phyloP scores from a whole-genome alignment of 2,888 invertebrate species.

The Litoditis marina region DNA sequence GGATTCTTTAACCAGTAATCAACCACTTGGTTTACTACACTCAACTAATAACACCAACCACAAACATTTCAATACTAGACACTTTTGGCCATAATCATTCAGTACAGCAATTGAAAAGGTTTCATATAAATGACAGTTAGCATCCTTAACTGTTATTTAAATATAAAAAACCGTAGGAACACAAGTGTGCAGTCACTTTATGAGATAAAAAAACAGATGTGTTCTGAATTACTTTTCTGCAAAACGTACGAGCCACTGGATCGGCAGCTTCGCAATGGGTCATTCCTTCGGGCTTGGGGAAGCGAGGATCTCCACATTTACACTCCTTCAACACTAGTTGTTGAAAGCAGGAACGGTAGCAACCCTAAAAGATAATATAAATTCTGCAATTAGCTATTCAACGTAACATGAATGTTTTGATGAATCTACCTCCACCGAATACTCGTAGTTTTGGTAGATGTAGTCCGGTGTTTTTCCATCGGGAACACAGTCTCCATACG shows the following conservation, averaged over 20 bases:
- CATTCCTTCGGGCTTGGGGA: conserved; percentile 47
- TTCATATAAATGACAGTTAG: neutral
- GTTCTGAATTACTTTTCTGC: too few relatives aligned
- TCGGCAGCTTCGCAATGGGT: conserved; percentile 53
- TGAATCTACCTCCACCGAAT: conserved; percentile 51
- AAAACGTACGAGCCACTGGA: conserved; percentile 43
- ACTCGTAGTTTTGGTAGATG: conserved; percentile 53
- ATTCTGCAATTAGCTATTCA: neutral
- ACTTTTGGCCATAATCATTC: too few relatives aligned
- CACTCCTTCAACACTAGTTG: conserved; percentile 54
- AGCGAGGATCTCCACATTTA: conserved; percentile 59
- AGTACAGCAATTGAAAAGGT: too few relatives aligned
- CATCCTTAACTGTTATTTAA: neutral
- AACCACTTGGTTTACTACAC: too few relatives aligned
- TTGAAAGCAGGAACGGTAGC: conserved; percentile 59
- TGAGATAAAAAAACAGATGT: too few relatives aligned
- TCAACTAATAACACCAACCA: too few relatives aligned
- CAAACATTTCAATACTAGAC: too few relatives aligned
- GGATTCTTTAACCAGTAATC: too few relatives aligned
- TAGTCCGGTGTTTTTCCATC: conserved; percentile 54
- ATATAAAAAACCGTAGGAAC: too few relatives aligned
- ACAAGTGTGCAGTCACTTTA: too few relatives aligned
- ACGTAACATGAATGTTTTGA: neutral
- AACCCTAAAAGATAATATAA: conserved; percentile 39
- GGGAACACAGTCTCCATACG: conserved; percentile 57